phyloP scores from a whole-genome alignment of 2,113 vertebrate species.

The Marcusenius ussheri region DNA sequence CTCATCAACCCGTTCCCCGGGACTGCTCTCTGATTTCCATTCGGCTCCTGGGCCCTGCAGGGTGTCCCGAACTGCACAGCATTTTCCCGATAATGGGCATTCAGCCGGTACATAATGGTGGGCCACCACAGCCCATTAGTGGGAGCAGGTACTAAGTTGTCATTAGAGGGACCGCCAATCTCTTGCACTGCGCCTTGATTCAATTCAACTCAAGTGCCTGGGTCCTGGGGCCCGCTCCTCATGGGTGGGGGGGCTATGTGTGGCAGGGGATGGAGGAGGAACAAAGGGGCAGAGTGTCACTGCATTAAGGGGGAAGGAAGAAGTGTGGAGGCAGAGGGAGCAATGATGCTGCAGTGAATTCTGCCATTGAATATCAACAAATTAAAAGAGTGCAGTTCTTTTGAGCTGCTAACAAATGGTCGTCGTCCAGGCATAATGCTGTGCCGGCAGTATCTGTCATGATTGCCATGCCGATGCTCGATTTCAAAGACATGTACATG shows the following conservation, averaged over 20 bases:
- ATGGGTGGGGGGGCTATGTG: neutral
- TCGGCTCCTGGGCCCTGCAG: neutral
- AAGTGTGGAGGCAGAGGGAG: conserved; percentile 22
- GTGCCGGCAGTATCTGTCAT: neutral
- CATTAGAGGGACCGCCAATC: conserved; percentile 25
- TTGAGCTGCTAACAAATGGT: neutral
- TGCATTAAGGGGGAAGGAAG: conserved; percentile 43
- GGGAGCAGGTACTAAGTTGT: conserved; percentile 16
- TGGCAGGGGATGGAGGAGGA: conserved; percentile 20
- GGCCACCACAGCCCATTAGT: conserved; percentile 11
- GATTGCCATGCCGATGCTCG: neutral
- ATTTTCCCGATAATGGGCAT: conserved; percentile 18
- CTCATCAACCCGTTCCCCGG: conserved; percentile 13
- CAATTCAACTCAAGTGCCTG: conserved; percentile 43
- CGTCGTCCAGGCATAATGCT: neutral
- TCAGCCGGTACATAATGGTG: conserved; percentile 24
- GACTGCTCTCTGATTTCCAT: neutral
- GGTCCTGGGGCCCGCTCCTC: conserved; percentile 20
- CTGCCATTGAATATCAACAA: neutral
- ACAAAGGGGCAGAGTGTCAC: neutral
- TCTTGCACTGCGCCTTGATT: conserved; percentile 16
- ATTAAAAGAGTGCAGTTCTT: neutral
- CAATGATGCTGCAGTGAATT: neutral
- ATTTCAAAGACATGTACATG: neutral
- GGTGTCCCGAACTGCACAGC: conserved; percentile 12